Base-by-base conservation (phyloP, 1,140 invertebrate species). In the Hetaerina americana region DNA sequence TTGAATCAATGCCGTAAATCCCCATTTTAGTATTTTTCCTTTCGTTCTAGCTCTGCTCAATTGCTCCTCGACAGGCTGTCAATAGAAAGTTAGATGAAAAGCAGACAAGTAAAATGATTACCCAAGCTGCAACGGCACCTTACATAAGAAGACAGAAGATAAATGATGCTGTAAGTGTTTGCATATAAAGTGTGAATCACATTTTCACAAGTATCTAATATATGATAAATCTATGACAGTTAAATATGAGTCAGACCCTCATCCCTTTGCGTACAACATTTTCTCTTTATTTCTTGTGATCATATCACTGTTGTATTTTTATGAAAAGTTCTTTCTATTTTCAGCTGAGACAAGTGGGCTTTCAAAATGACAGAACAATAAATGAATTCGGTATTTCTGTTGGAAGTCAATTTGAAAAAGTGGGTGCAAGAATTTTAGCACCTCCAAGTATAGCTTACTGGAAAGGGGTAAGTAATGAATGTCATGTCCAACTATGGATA, bases 51-150 rank as follows among this genome's bases (percentile, higher is more conserved):
- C 78, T 90, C 0, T 87, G 90, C 57, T 80, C 77, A 3, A 82
- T 92, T 12, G 74, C 84, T 0, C 77, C 79, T 68, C 87, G 87
- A 0, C 90, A 92, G 80, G 81, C 85, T 8, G 76, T 79, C n/a
- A 81, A 81, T 66, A 81, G 78, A 29, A 87, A 85, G 77, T 77
- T 87, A 75, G 78, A 79, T 67, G 85, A 87, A 66, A 73, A 49
- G 0, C 89, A 92, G 78, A 86, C 90, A 0, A 72, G 83, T 0
- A 80, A 76, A 0, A 90, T 92, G 88, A 89, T 93, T 0, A 78
- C 26, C 75, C 27, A 76, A 66, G 85, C 90, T 0, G 90, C 90
- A 0, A 89, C 86, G 0, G 76, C 80, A 5, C 86, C 90, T 0
- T 75, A 82, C 2, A 77, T 75, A 0, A 82, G 90, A 0, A 88